Percentiles rank a stretch among this genome's conserved stretches.
These are phyloP conservation scores for Fragum whitleyi DNA, from an alignment of 2,888 invertebrate genomes.

Conservation along the genomic window DNA sequence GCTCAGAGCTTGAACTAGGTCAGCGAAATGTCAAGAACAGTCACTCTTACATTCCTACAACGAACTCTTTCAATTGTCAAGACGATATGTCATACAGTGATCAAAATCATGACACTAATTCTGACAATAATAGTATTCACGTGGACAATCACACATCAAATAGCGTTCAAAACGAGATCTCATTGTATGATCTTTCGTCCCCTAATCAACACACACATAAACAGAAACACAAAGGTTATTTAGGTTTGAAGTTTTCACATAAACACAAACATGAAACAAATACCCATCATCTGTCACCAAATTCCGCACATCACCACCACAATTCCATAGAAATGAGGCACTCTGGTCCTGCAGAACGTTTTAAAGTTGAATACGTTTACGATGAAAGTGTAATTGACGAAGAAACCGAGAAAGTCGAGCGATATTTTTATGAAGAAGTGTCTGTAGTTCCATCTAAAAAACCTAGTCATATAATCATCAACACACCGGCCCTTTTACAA, in stretches of 20 bases:
- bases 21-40: slow-evolving; percentile 73
- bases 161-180: slow-evolving; percentile 35
- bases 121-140: slow-evolving; percentile 46
- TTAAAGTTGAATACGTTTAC: slow-evolving; percentile 81
- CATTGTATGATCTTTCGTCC: slow-evolving; percentile 41
- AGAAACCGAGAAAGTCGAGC: slow-evolving; percentile 81
- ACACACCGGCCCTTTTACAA: slow-evolving; percentile 37
- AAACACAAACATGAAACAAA: slow-evolving; percentile 29
- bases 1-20: slow-evolving; percentile 84
- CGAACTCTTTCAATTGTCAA: slow-evolving; percentile 42
- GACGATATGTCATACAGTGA: slow-evolving; percentile 60
- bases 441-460: slow-evolving; percentile 55
- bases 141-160: slow-evolving; percentile 24
- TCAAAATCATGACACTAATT: slow-evolving; percentile 48
- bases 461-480: slow-evolving; percentile 47
- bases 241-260: slow-evolving; percentile 45
- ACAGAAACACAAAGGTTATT: slow-evolving; percentile 42
- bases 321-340: slow-evolving; percentile 12
- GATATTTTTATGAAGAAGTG: slow-evolving; percentile 79
- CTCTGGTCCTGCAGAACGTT: slow-evolving; percentile 28
- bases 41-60: slow-evolving; percentile 53
- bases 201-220: slow-evolving; percentile 8
- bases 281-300: slow-evolving; percentile 11
- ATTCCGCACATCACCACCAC: neutral
- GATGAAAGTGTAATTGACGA: slow-evolving; percentile 82